phyloP scores from a whole-genome alignment of 2,888 invertebrate genomes.

The Tryphoninae sp. region DNA sequence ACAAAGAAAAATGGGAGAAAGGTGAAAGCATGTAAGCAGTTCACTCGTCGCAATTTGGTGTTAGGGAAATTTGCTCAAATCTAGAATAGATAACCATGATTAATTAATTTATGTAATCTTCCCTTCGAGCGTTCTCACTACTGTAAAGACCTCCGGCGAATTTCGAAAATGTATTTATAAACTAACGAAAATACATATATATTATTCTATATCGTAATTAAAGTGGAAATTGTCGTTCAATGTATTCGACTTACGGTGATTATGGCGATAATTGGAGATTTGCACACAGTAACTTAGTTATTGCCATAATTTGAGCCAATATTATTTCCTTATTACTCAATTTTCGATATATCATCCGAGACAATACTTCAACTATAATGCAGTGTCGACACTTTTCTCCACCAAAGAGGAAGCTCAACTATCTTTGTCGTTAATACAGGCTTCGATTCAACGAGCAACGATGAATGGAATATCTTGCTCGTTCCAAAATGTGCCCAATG shows the following conservation, averaged over 20 bases:
- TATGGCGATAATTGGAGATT: background rate
- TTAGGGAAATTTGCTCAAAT: slow-evolving; percentile 77
- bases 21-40: slow-evolving; percentile 40
- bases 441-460: background rate
- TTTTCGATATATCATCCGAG: no score
- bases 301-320: no score
- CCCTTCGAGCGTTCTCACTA: slow-evolving; percentile 68
- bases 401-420: no score
- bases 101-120: slow-evolving; percentile 69
- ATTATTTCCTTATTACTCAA: no score
- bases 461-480: background rate
- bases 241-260: background rate
- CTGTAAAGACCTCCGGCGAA: slow-evolving; percentile 71
- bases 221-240: slow-evolving; percentile 51
- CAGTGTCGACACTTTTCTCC: no score
- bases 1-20: slow-evolving; percentile 28
- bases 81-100: slow-evolving; percentile 68
- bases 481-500: no score
- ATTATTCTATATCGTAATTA: slow-evolving; percentile 72
- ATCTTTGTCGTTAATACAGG: no score
- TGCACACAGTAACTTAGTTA: no score
- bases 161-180: slow-evolving; percentile 73
- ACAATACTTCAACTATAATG: no score
- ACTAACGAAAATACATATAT: slow-evolving; percentile 71
- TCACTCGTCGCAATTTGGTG: slow-evolving; percentile 67